Percentiles rank a stretch among this genome's conserved stretches.
phyloP scores from a whole-genome alignment of 2,888 invertebrate genomes.

The Mylabris sibirica region DNA sequence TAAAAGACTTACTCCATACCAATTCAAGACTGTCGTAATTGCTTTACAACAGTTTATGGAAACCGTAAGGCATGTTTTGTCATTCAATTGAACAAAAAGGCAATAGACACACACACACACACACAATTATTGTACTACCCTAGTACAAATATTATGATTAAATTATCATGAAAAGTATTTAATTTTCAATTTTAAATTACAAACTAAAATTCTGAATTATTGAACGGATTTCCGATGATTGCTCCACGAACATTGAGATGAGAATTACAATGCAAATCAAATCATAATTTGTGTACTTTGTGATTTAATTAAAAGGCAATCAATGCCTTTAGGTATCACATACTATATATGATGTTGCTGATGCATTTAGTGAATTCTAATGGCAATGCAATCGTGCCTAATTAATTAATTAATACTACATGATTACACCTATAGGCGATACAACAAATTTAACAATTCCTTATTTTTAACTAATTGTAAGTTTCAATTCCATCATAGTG shows the following conservation, averaged over 20 bases:
- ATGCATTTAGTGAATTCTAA: conserved; percentile 50
- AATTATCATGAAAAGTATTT: too few relatives aligned
- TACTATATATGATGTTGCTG: conserved; percentile 27
- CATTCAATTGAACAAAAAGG: neutral
- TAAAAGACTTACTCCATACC: conserved; percentile 13
- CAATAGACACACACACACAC: conserved; percentile 13
- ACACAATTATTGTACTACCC: neutral
- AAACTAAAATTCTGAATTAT: too few relatives aligned
- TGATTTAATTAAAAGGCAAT: conserved; percentile 55
- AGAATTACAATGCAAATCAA: conserved; percentile 1
- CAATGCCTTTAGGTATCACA: conserved; percentile 36
- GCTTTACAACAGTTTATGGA: conserved; percentile 17
- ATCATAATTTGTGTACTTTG: conserved; percentile 6
- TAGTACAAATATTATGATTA: too few relatives aligned
- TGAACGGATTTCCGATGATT: neutral
- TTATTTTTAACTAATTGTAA: neutral
- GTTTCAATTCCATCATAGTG: too few relatives aligned
- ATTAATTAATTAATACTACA: conserved; percentile 52
- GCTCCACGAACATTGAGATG: neutral
- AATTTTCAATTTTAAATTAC: too few relatives aligned
- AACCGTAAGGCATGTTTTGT: neutral
- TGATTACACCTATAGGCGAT: conserved; percentile 55
- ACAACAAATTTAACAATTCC: conserved; percentile 33
- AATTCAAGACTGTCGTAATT: conserved; percentile 29
- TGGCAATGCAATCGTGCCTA: conserved; percentile 50